Base-by-base conservation (phyloP, 2,113 vertebrate genomes). In the Tragulus kanchil region DNA sequence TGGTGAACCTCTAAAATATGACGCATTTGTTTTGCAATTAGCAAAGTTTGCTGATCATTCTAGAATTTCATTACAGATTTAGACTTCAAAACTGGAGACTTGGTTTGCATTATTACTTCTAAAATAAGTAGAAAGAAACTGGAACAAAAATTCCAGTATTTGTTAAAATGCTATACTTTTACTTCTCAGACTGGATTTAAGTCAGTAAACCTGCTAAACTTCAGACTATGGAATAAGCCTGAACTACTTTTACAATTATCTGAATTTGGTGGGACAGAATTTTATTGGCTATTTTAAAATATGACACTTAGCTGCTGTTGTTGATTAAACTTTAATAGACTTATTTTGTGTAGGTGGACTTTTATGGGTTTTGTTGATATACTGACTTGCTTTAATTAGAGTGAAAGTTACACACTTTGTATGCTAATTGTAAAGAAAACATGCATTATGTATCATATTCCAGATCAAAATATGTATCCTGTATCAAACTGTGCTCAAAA, bases 321-420 rank as follows among this genome's bases (percentile, higher is more conserved):
- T 31, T 90, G 13, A 95, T 78, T 85, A 95, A 16, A 85, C 71
- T 92, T 95, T 89, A 93, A 89, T 75, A 77, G 10, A n/a, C 6
- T 81, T 73, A 92, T 83, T 92, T 92, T 94, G 50, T 8, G 8
- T 59, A 54, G 9, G 16, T 61, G 59, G 6, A 28, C 7, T 52
- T 87, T 88, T 81, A n/a, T 12, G 1, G 23, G 15, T 78, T 79
- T 71, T 85, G 67, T 36, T 90, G 11, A 67, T 67, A 65, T 84
- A 36, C 12, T 83, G 28, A 73, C 7, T 81, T 83, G 23, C 69
- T 61, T 84, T 82, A 62, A 89, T 62, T 90, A 61, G 28, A 81
- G 15, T 26, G 11, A 79, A 90, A 71, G 15, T 61, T 83, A 64
- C 54, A 42, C 28, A 13, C 59, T 85, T 88, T 28, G 58, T 25